phyloP scores from a whole-genome alignment of 2,797 vertebrate species.

The Malurus leucopterus region DNA sequence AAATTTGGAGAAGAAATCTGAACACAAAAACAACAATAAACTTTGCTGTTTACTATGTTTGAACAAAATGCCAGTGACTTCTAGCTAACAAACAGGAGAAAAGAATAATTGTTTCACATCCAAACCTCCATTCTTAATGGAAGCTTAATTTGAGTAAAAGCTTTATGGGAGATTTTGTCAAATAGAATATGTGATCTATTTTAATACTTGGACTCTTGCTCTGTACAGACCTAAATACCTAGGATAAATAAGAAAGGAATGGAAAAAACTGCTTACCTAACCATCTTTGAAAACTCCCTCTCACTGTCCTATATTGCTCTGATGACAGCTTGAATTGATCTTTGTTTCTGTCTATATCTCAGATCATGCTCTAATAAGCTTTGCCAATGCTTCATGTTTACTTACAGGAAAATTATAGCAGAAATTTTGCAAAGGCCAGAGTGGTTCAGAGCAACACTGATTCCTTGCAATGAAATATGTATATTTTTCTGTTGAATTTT shows the following conservation, averaged over 20 bases:
- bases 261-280: not conserved
- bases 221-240: not conserved
- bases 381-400: not conserved
- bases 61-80: not conserved
- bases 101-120: not conserved
- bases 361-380: not conserved
- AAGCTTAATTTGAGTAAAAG: slow-evolving; percentile 6
- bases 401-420: not conserved
- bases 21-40: not conserved
- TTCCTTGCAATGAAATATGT: not conserved
- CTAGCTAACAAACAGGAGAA: not conserved
- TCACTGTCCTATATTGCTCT: not conserved
- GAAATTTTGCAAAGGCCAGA: not conserved
- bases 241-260: not conserved
- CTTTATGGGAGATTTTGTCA: not conserved
- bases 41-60: not conserved
- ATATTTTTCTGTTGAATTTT: not conserved
- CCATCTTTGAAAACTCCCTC: not conserved
- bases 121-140: not conserved
- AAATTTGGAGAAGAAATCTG: not conserved
- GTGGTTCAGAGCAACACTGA: not conserved
- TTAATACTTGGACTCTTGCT: not conserved
- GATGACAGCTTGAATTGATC: not conserved
- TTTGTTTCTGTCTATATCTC: not conserved
- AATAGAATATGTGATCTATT: not conserved